A percentile compares a stretch with the other conserved stretches of the same genome.
Conservation (phyloP, 2,113 vertebrate genomes). For the Pelecanus crispus region DNA sequence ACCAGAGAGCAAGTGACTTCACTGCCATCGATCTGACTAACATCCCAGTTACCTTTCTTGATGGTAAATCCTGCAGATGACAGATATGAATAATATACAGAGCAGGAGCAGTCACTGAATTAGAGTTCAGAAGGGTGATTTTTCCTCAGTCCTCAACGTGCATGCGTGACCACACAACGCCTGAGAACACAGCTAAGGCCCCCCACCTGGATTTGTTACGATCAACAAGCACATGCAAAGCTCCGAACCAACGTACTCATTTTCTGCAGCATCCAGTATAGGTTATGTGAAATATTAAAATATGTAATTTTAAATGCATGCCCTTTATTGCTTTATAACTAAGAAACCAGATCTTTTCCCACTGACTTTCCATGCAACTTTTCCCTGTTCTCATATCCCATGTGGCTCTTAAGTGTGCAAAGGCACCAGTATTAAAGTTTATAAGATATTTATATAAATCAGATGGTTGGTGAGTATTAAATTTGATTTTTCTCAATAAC, state of each 20-base stretch:
- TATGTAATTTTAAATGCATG: conserved; percentile 61
- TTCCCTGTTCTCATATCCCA: conserved; percentile 45
- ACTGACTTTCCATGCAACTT: conserved; percentile 43
- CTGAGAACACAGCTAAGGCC: not conserved
- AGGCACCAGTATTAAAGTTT: conserved; percentile 65
- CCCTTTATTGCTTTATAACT: conserved; percentile 55
- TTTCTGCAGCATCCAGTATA: not conserved
- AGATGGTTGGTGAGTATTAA: conserved; percentile 58
- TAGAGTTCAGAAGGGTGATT: not conserved
- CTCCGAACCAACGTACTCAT: not conserved
- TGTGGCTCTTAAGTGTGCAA: conserved; percentile 48
- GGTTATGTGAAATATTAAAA: conserved; percentile 55
- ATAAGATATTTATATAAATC: conserved; percentile 70
- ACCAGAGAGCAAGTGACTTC: not conserved
- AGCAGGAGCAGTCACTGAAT: not conserved
- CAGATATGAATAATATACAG: not conserved
- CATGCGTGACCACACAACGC: not conserved
- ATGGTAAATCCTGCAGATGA: not conserved
- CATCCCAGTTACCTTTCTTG: not conserved
- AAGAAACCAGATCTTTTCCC: conserved; percentile 64
- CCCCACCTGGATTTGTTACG: not conserved
- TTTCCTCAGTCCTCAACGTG: not conserved
- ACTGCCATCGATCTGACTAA: not conserved
- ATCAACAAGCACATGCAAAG: not conserved
- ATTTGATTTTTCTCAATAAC: conserved; percentile 53